phyloP scores from a whole-genome alignment of 2,888 invertebrate genomes.

The Monopis laevigella region DNA sequence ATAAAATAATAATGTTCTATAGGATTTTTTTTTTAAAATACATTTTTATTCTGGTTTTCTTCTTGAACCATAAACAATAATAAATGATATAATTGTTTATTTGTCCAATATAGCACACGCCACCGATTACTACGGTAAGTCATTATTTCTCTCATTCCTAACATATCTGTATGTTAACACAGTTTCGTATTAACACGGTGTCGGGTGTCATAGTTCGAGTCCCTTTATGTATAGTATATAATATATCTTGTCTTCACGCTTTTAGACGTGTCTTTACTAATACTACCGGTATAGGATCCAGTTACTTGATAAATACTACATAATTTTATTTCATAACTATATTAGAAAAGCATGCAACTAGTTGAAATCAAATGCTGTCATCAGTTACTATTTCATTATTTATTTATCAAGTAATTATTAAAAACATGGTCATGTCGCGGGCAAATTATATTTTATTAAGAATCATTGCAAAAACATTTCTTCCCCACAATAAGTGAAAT shows the following conservation, averaged over 20 bases:
- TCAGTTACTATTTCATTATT: too few relatives aligned
- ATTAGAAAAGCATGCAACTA: too few relatives aligned
- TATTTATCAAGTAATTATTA: too few relatives aligned
- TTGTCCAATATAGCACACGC: slow-evolving; percentile 83
- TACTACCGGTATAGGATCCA: slow-evolving; percentile 36
- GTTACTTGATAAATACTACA: too few relatives aligned
- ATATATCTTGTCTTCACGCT: slow-evolving; percentile 56
- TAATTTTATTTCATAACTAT: too few relatives aligned
- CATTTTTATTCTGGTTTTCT: too few relatives aligned
- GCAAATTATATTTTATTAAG: too few relatives aligned
- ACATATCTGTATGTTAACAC: slow-evolving; percentile 24
- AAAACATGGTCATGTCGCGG: too few relatives aligned
- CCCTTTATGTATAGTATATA: slow-evolving; percentile 48
- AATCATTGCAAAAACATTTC: too few relatives aligned
- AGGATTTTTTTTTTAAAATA: too few relatives aligned
- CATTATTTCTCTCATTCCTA: slow-evolving; percentile 73
- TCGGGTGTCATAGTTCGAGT: slow-evolving; percentile 46
- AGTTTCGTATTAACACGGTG: slow-evolving; percentile 30
- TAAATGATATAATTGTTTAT: slow-evolving; percentile 31
- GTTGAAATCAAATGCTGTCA: too few relatives aligned
- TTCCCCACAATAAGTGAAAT: slow-evolving; percentile 5
- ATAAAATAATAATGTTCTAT: too few relatives aligned
- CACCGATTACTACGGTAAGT: slow-evolving; percentile 99
- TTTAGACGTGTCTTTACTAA: slow-evolving; percentile 57
- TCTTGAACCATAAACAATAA: slow-evolving; percentile 2